A percentile compares a stretch with the other conserved stretches of the same genome.
Evolutionary conservation across 2,113 vertebrate genomes (phyloP).

Genomic region (Syrmaticus mikado): DNA sequence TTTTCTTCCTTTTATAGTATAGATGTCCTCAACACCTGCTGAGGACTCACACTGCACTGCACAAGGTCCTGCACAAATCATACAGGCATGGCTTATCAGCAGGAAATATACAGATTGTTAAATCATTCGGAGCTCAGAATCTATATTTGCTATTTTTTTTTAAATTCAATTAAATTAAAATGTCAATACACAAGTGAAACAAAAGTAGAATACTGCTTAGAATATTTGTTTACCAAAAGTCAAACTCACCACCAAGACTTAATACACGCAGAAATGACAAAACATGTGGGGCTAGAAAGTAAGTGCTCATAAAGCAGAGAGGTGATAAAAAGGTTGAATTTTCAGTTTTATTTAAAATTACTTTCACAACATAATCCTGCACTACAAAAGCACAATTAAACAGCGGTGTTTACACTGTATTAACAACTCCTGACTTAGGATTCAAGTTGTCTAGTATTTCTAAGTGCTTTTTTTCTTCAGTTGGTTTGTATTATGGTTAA

Average conservation of each 20-base stretch:
- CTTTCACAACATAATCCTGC: background rate
- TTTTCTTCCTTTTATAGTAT: background rate
- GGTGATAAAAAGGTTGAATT: background rate
- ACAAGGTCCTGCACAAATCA: background rate
- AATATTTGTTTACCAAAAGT: background rate
- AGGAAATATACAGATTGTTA: background rate
- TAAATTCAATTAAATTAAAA: background rate
- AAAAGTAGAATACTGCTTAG: background rate
- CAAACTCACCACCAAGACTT: background rate
- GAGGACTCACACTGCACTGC: background rate
- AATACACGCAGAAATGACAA: background rate
- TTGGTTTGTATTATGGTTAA: background rate
- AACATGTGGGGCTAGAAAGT: background rate
- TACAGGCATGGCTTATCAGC: background rate
- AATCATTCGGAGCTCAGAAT: background rate
- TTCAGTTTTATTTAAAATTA: background rate
- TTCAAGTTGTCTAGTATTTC: background rate
- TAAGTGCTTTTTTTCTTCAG: background rate
- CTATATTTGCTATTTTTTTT: background rate
- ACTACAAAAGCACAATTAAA: background rate
- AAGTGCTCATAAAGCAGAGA: background rate
- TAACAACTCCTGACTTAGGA: background rate
- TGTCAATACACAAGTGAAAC: background rate
- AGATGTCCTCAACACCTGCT: background rate
- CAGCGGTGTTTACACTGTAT: background rate